phyloP scores from a whole-genome alignment of 2,888 invertebrate genomes.

The Drosophila barbarae region DNA sequence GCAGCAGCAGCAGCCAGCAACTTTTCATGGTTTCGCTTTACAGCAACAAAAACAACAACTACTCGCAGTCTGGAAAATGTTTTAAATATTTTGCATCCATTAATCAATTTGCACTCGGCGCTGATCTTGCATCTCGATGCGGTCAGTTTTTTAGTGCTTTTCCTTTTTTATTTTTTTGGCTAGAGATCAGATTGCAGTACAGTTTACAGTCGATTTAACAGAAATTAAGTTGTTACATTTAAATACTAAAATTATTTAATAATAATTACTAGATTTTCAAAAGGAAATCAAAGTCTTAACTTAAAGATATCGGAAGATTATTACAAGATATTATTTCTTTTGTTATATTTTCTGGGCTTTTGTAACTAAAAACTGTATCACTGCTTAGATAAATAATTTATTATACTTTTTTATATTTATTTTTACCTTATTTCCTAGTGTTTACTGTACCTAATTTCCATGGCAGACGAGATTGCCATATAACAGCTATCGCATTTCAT shows the following conservation, averaged over 20 bases:
- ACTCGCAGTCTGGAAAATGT: conserved; percentile 54
- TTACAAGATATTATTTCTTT: neutral
- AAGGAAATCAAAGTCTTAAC: neutral
- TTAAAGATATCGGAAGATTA: neutral
- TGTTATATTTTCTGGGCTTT: neutral
- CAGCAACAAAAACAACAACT: conserved; percentile 34
- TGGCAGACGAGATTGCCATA: conserved; percentile 21
- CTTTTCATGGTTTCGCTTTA: conserved; percentile 65
- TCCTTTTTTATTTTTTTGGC: conserved; percentile 35
- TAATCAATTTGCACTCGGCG: conserved; percentile 66
- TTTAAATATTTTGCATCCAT: conserved; percentile 69
- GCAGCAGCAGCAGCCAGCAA: conserved; percentile 24
- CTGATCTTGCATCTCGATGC: conserved; percentile 32
- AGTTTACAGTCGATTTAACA: neutral
- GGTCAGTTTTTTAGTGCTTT: conserved; percentile 34
- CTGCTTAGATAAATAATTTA: neutral
- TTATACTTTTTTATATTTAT: neutral
- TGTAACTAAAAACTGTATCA: rapidly evolving
- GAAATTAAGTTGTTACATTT: neutral
- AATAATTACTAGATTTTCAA: neutral
- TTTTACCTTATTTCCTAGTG: neutral
- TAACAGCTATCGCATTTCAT: conserved; percentile 38
- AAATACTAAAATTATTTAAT: neutral
- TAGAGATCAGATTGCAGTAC: conserved; percentile 37
- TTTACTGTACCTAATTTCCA: conserved; percentile 11